Evolutionary conservation across 2,797 vertebrate species (phyloP).

Genomic region (Enteromius trimaculatus): DNA sequence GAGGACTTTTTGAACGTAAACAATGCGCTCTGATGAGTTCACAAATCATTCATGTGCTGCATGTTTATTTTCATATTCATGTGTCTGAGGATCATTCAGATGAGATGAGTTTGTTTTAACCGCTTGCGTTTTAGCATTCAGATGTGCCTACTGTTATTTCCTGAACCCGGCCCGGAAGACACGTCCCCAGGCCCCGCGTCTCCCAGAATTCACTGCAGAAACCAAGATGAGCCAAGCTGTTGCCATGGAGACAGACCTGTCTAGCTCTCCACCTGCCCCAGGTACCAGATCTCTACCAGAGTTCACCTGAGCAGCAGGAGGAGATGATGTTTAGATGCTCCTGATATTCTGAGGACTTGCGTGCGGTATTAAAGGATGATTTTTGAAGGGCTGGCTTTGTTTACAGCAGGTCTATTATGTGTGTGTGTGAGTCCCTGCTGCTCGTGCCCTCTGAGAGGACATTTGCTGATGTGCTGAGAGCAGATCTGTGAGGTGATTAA

Average conservation of each 20-base stretch:
- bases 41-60: constrained; percentile 62
- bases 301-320: constrained; percentile 29
- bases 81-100: constrained; percentile 61
- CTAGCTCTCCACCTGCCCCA: constrained; percentile 54
- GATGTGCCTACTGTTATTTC: constrained; percentile 98
- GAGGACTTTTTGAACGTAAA: constrained; percentile 73
- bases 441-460: constrained; percentile 57
- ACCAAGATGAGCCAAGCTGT: constrained; percentile 66
- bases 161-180: constrained; percentile 97
- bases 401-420: constrained; percentile 12
- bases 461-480: constrained; percentile 59
- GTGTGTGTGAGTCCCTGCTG: constrained; percentile 23
- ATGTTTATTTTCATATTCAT: constrained; percentile 77
- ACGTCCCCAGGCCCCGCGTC: constrained; percentile 91
- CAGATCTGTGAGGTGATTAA: constrained; percentile 60
- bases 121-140: constrained; percentile 84
- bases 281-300: constrained; percentile 51
- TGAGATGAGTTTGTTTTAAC: constrained; percentile 55
- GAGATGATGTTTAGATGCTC: constrained; percentile 17
- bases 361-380: background rate
- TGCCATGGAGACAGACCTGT: constrained; percentile 66
- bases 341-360: background rate
- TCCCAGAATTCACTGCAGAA: constrained; percentile 85
- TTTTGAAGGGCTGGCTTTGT: constrained; percentile 20
- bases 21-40: constrained; percentile 71